These are phyloP conservation scores for Troilus luridus DNA, from an alignment of 2,888 invertebrate genomes.

Conservation along the genomic window DNA sequence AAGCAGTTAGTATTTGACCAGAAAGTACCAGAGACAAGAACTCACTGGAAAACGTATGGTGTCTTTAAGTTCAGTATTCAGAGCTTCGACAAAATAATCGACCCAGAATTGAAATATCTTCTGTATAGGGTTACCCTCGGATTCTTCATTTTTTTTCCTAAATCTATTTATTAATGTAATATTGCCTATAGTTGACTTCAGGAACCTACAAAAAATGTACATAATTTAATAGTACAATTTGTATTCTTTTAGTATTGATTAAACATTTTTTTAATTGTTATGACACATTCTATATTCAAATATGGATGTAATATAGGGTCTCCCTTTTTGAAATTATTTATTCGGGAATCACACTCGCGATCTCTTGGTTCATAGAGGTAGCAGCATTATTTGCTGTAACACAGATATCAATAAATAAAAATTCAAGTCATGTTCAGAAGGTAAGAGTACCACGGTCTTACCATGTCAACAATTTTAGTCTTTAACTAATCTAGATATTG, in stretches of 20 bases:
- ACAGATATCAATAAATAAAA: background rate
- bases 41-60: slow-evolving; percentile 90
- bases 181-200: slow-evolving; percentile 97
- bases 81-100: slow-evolving; percentile 97
- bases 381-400: background rate
- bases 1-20: slow-evolving; percentile 18
- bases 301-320: background rate
- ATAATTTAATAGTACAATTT: background rate
- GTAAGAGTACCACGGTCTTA: no score
- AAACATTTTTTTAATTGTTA: background rate
- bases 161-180: slow-evolving; percentile 94
- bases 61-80: slow-evolving; percentile 83
- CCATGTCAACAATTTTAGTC: no score
- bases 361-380: background rate
- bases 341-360: background rate
- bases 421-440: background rate
- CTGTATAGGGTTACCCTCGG: slow-evolving; percentile 81
- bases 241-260: background rate
- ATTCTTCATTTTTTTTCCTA: slow-evolving; percentile 84
- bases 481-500: no score
- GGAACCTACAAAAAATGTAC: slow-evolving; percentile 74
- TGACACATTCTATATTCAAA: no score
- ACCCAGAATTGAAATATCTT: slow-evolving; percentile 97
- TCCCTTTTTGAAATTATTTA: background rate
- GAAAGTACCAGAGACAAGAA: slow-evolving; percentile 8